phyloP scores from a whole-genome alignment of 2,888 invertebrate species.

The Adelphocoris suturalis region DNA sequence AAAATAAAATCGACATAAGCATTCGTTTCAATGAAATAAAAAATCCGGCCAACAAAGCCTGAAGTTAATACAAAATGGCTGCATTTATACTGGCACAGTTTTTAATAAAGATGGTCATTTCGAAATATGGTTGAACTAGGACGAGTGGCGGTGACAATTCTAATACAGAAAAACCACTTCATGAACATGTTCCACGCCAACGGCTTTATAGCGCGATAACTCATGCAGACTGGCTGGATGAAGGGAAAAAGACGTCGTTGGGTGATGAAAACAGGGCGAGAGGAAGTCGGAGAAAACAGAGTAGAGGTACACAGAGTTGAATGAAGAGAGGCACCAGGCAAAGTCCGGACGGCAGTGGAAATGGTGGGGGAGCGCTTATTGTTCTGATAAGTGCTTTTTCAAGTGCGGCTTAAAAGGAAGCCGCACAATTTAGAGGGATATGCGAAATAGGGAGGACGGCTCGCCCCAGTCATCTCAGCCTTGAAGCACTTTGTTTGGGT shows the following conservation, averaged over 20 bases:
- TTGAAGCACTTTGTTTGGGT: slow-evolving; percentile 32
- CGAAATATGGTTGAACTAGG: neutral
- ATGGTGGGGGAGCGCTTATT: neutral
- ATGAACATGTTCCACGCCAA: neutral
- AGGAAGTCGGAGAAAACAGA: neutral
- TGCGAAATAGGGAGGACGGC: neutral
- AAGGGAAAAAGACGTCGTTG: slow-evolving; percentile 3
- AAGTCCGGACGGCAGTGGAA: neutral
- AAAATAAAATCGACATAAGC: no score
- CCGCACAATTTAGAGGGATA: slow-evolving; percentile 12
- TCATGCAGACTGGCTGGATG: neutral
- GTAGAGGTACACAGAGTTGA: neutral
- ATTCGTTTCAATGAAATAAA: no score
- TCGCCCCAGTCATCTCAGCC: neutral
- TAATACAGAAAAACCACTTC: neutral
- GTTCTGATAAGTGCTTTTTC: slow-evolving; percentile 42
- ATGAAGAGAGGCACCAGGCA: neutral
- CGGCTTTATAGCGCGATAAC: neutral
- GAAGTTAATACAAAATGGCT: neutral
- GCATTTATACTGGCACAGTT: neutral
- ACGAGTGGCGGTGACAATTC: neutral
- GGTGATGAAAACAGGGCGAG: neutral
- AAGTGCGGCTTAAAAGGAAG: slow-evolving; percentile 23
- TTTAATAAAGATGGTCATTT: neutral
- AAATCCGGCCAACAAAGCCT: no score